Evolutionary conservation across 2,888 invertebrate genomes (phyloP).

Genomic region (Nezara viridula): DNA sequence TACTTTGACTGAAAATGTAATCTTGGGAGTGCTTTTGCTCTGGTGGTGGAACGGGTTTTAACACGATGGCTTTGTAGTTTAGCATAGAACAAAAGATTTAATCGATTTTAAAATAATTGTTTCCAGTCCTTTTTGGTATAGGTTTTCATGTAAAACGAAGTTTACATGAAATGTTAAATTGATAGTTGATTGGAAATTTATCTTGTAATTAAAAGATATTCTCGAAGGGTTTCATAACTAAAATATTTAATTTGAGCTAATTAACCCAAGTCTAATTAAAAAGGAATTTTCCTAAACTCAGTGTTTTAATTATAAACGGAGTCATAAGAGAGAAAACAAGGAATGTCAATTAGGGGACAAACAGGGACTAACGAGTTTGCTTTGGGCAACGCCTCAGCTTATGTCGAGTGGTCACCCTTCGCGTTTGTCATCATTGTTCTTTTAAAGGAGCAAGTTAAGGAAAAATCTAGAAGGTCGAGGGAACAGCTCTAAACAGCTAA

Average conservation of each 20-base stretch:
- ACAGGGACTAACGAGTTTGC: constrained; percentile 2
- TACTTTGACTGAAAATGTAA: too few relatives aligned
- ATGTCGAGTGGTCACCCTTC: neutral
- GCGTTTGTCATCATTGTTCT: neutral
- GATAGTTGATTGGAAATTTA: neutral
- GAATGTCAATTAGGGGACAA: neutral
- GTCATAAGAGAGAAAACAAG: neutral
- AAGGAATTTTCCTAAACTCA: neutral
- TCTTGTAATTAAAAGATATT: neutral
- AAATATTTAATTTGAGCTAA: neutral
- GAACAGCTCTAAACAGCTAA: neutral
- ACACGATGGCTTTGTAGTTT: neutral
- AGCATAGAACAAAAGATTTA: neutral
- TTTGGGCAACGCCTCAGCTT: neutral
- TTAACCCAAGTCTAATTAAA: neutral
- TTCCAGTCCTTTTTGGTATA: neutral
- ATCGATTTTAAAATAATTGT: neutral
- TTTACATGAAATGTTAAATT: neutral
- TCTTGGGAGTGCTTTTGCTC: too few relatives aligned
- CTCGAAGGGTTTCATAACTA: neutral
- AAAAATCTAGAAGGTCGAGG: neutral
- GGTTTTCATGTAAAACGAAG: neutral
- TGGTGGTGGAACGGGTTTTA: neutral
- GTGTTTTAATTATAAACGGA: neutral
- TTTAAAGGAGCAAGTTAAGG: neutral